phyloP scores from a whole-genome alignment of 2,797 vertebrate species.

The Aeoliscus strigatus region DNA sequence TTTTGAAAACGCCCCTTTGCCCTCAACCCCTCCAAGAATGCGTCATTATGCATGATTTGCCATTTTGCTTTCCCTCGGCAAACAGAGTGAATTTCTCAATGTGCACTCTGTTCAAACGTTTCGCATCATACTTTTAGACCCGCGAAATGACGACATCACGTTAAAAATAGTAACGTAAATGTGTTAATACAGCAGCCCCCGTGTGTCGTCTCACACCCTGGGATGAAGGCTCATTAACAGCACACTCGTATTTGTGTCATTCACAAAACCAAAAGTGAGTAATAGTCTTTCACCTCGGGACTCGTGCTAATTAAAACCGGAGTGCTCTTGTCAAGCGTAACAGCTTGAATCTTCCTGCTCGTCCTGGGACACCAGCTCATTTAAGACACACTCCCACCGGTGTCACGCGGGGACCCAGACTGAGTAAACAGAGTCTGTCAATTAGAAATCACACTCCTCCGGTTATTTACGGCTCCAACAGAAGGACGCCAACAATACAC shows the following conservation, averaged over 20 bases:
- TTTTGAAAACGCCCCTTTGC: too few species aligned
- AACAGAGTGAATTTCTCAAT: too few species aligned
- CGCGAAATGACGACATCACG: too few species aligned
- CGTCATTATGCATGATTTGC: too few species aligned
- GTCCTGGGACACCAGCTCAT: conserved; percentile 37
- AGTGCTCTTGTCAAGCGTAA: conserved; percentile 31
- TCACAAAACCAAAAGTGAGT: conserved; percentile 19
- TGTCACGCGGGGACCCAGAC: conserved; percentile 19
- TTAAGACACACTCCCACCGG: conserved; percentile 28
- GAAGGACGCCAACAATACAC: background rate
- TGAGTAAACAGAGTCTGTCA: conserved; percentile 35
- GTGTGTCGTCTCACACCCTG: conserved; percentile 11
- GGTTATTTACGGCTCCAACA: conserved; percentile 10
- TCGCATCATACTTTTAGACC: too few species aligned
- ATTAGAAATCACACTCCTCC: conserved; percentile 29
- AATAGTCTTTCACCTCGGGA: conserved; percentile 27
- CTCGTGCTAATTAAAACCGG: conserved; percentile 46
- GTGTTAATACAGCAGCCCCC: too few species aligned
- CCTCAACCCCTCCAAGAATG: too few species aligned
- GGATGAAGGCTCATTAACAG: conserved; percentile 43
- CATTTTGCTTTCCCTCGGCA: too few species aligned
- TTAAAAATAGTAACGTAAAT: too few species aligned
- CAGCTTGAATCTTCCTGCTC: conserved; percentile 19
- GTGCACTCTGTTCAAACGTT: too few species aligned
- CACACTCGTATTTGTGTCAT: conserved; percentile 23